Conservation (phyloP, 2,797 vertebrate species). For the Pagetopsis macropterus region DNA sequence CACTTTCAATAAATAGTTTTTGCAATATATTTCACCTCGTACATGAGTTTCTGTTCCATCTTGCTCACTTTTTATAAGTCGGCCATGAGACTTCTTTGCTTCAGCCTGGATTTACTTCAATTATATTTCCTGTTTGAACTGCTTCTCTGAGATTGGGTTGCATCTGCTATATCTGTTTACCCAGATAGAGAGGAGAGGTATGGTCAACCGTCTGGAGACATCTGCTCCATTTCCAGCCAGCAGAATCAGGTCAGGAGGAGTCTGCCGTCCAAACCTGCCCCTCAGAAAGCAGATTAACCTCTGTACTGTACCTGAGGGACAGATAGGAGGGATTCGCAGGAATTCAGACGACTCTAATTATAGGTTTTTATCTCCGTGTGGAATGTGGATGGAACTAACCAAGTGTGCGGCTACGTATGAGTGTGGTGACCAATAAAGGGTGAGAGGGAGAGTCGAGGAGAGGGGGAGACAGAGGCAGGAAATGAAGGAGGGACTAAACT, state of each 20-base stretch:
- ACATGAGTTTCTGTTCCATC: background rate
- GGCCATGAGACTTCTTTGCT: background rate
- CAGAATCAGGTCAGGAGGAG: conserved; percentile 68
- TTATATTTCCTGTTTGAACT: conserved; percentile 27
- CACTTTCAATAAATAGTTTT: background rate
- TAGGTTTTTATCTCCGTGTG: conserved; percentile 31
- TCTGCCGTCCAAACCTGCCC: conserved; percentile 22
- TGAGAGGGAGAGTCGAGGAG: background rate
- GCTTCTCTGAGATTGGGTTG: conserved; percentile 5
- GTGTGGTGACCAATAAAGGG: conserved; percentile 17
- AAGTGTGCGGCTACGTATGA: conserved; percentile 5
- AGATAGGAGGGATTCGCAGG: conserved; percentile 18
- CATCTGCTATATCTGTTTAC: conserved; percentile 48
- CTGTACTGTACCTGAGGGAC: conserved; percentile 34
- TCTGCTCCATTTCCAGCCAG: conserved; percentile 63
- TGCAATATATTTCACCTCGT: conserved; percentile 1
- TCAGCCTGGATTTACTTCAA: conserved; percentile 24
- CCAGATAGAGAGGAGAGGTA: conserved; percentile 27
- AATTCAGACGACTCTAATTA: conserved; percentile 38
- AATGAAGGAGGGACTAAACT: conserved; percentile 47
- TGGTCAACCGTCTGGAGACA: conserved; percentile 48
- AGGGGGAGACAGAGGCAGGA: conserved; percentile 28
- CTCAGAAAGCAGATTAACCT: conserved; percentile 29
- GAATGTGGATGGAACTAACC: conserved; percentile 41
- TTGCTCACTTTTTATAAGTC: background rate